Percentiles rank a stretch among this genome's conserved stretches.
These are phyloP conservation scores for Pristionchus pacificus DNA, from an alignment of 1,140 invertebrate species.

Conservation along the genomic window DNA sequence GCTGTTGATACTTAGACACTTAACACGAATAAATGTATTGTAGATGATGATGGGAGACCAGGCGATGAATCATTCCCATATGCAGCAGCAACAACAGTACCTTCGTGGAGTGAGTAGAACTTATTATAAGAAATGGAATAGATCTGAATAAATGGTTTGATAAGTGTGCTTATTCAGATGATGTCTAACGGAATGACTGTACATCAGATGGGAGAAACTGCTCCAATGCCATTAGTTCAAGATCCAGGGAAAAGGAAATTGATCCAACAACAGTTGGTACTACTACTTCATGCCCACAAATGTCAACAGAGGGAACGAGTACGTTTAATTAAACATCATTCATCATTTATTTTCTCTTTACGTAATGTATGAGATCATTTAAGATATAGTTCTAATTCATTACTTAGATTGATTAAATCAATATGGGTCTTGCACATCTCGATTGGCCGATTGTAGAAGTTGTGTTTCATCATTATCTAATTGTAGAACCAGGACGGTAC, in stretches of 20 bases:
- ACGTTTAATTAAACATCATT: background rate
- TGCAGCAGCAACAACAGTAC: conserved; percentile 14
- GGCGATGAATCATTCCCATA: conserved; percentile 3
- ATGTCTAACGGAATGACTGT: background rate
- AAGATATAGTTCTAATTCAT: no score
- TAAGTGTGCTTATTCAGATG: background rate
- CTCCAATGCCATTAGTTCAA: conserved; percentile 61
- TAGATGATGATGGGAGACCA: conserved; percentile 5
- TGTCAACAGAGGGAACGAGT: conserved; percentile 82
- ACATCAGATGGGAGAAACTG: background rate
- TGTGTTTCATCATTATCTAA: background rate
- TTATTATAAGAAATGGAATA: background rate
- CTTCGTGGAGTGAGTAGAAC: background rate
- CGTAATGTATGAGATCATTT: no score
- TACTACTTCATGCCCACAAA: conserved; percentile 95
- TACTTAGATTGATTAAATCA: no score
- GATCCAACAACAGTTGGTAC: conserved; percentile 95
- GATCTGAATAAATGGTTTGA: background rate
- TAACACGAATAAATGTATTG: background rate
- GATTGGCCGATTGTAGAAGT: no score
- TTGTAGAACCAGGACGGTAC: conserved; percentile 3
- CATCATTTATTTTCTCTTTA: conserved; percentile 2
- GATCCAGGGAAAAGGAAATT: conserved; percentile 96
- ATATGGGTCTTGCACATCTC: no score
- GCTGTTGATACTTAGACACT: no score